A percentile compares a stretch with the other conserved stretches of the same genome.
These are phyloP conservation scores for Megatriorchis doriae DNA, from an alignment of 2,113 vertebrate genomes.

Conservation along the genomic window DNA sequence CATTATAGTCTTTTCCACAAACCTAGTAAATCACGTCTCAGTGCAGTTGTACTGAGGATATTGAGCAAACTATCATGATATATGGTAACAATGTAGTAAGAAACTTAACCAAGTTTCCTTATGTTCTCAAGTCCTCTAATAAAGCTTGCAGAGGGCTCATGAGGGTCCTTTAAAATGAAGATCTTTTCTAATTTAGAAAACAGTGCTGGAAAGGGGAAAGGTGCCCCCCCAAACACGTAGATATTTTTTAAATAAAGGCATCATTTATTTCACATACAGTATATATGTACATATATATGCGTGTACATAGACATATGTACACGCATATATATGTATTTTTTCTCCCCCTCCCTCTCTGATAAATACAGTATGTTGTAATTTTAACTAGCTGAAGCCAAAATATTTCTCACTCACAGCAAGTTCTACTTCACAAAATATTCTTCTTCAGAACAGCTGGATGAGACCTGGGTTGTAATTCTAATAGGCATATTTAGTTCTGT, in stretches of 20 bases:
- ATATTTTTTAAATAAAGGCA: not conserved
- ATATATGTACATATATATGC: not conserved
- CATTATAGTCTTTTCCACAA: not conserved
- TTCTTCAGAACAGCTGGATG: not conserved
- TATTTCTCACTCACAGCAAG: not conserved
- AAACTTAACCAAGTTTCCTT: not conserved
- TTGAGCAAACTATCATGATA: not conserved
- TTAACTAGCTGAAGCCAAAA: not conserved
- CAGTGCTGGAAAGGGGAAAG: not conserved
- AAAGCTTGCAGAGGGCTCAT: not conserved
- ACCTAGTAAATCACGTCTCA: not conserved
- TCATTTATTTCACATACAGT: not conserved
- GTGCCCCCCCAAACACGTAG: not conserved
- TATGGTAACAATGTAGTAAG: not conserved
- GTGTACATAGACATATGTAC: not conserved
- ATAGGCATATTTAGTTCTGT: not conserved
- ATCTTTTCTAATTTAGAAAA: not conserved
- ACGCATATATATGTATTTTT: not conserved
- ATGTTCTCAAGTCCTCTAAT: not conserved
- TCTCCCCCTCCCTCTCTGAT: not conserved
- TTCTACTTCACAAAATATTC: not conserved
- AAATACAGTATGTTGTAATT: not conserved
- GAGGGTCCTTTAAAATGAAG: not conserved
- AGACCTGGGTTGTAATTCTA: not conserved
- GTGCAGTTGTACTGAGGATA: not conserved